These are phyloP conservation scores for Agrypnus murinus DNA, from an alignment of 2,888 invertebrate genomes.

Conservation along the genomic window DNA sequence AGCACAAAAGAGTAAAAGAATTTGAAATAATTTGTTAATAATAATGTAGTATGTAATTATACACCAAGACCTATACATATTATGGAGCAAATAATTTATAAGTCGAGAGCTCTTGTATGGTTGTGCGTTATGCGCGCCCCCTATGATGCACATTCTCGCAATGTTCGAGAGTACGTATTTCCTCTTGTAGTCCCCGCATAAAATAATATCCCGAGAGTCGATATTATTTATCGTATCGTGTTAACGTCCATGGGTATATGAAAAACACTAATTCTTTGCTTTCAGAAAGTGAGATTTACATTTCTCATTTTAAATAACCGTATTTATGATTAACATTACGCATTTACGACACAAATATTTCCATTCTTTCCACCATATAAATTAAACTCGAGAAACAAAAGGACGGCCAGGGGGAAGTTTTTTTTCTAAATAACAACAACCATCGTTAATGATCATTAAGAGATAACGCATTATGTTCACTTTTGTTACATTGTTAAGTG, in stretches of 20 bases:
- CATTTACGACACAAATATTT: background rate
- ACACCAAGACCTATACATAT: slow-evolving; percentile 15
- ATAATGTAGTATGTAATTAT: slow-evolving; percentile 22
- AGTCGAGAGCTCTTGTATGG: slow-evolving; percentile 29
- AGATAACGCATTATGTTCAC: slow-evolving; percentile 10
- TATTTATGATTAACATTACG: slow-evolving; percentile 35
- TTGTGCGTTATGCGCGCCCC: slow-evolving; percentile 42
- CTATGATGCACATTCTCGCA: slow-evolving; percentile 48
- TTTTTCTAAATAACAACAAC: slow-evolving; percentile 35
- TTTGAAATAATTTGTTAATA: slow-evolving; percentile 30
- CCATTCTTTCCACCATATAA: slow-evolving; percentile 9
- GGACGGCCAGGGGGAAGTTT: slow-evolving; percentile 4
- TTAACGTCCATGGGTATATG: slow-evolving; percentile 57
- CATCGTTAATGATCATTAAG: slow-evolving; percentile 34
- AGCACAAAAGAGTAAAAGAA: background rate
- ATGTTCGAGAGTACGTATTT: slow-evolving; percentile 17
- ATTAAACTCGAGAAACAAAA: slow-evolving; percentile 50
- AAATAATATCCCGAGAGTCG: slow-evolving; percentile 51
- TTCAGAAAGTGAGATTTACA: slow-evolving; percentile 50
- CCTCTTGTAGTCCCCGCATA: slow-evolving; percentile 35
- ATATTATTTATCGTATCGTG: slow-evolving; percentile 58
- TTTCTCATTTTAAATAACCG: slow-evolving; percentile 54
- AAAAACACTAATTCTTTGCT: slow-evolving; percentile 58
- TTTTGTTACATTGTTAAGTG: slow-evolving; percentile 25
- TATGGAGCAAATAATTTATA: slow-evolving; percentile 36